Base-by-base conservation (phyloP, 1,140 invertebrate genomes). In the Drosophila simulans region DNA sequence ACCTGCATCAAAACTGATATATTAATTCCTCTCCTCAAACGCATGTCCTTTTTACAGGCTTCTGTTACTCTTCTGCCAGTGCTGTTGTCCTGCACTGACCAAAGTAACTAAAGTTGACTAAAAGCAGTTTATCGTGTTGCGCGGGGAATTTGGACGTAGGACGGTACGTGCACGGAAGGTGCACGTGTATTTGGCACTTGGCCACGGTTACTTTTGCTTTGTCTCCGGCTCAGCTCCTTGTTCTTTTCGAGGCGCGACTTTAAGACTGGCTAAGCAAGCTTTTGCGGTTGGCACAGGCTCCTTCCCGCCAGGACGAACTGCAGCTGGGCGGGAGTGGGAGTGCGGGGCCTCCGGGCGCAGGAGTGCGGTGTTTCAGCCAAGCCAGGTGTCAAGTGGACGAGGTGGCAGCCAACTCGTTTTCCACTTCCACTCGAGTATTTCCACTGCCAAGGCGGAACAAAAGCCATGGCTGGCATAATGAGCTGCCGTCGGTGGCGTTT, bases 81-180 rank as follows among this genome's bases (percentile, higher is more conserved):
- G 66, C 39, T 51, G 5, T 35, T 52, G 69, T 66, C 63, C 69
- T 65, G 74, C 82, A 78, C 78, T 86, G 73, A 70, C 63, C 82
- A 86, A 88, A 89, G 84, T 89, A 88, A 88, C 76, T 88, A 88
- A 88, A 88, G 84, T 84, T 89, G 84, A 77, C 84, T 89, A 88
- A 88, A 84, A 89, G 84, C 84, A 89, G 84, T 80, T 89, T 89
- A 89, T 88, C 75, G 74, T 77, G 25, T 15, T 34, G 27, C 48
- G 27, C 48, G 48, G 48, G 27, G 25, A 11, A n/a, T 51, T 15
- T 34, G 48, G 31, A 51, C 31, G 27, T 25, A 34, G 48, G 48
- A 17, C 48, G 22, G 40, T 78, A 88, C 79, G 79, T 82, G 82
- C 72, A 71, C 22, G 42, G 39, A 76, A 39, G 46, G 42, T 68